Evolutionary conservation across 2,797 vertebrate species (phyloP), one percentile per base, ranked within the genome.

Genomic region (Nasua narica): DNA sequence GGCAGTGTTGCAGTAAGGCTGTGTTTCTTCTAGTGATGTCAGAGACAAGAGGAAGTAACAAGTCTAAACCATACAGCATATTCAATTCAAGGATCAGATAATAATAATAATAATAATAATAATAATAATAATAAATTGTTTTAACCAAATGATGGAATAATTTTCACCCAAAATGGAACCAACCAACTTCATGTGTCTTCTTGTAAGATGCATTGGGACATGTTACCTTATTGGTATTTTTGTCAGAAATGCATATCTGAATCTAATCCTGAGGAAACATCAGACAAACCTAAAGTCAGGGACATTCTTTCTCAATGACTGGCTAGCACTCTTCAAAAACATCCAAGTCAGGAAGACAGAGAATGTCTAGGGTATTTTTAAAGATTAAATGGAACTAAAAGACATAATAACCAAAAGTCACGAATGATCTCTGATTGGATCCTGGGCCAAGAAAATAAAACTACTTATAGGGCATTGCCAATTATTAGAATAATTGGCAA

Each of bases 1-100:
- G 98, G 98, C 97, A 40, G 92, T 97, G 89, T 97, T 97, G 98
- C 93, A 90, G 60, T 74, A 87, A 91, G 35, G 69, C 95, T 97
- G 58, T 10, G 25, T 86, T 62, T 60, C 65, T 60, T 50, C 35
- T 25, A 13, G 9, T 15, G 7, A 60, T 2, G 25, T 52, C 19
- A 40, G n/a, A 69, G 40, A 82, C 16, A 37, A 46, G 40, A 85
- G 25, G 67, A 62, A 79, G 27, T 16, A 43, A 40, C 32, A 76
- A 29, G 46, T 72, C 16, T 87, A 35, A 83, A 60, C 72, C 3
- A 37, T 3, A 56, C 0, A 56, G 46, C 19, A 11, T 29, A 67
- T 87, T 94, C 65, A 77, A 69, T n/a, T 83, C 56, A 89, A 72
- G 32, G 15, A 81, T 58, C 19, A 13, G 7, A 60, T 3, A 21